Conservation (phyloP, 2,888 invertebrate species). For the Oconnorella tubifera region DNA sequence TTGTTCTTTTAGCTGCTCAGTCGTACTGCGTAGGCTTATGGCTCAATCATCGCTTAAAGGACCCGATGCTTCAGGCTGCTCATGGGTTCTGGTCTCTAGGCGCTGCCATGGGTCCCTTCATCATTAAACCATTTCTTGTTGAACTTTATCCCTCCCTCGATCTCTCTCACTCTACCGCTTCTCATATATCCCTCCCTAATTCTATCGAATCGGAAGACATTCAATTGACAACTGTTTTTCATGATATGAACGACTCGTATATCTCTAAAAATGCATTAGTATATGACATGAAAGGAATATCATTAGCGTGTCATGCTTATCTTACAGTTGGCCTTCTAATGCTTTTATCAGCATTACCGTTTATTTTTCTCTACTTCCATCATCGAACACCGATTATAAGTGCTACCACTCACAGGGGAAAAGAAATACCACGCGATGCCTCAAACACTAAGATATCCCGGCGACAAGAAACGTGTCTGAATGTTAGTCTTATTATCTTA, state of each 20-base stretch:
- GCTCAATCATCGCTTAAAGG: conserved; percentile 16
- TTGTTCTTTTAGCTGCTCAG: conserved; percentile 25
- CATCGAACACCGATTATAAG: background rate
- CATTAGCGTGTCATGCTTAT: conserved; percentile 17
- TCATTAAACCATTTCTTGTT: conserved; percentile 24
- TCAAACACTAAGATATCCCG: background rate
- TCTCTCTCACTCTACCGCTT: background rate
- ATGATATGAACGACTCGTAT: no score
- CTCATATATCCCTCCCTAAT: background rate
- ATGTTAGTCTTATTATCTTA: conserved; percentile 9
- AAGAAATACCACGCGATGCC: background rate
- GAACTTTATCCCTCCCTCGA: conserved; percentile 9
- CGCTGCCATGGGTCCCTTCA: conserved; percentile 24
- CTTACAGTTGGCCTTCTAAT: conserved; percentile 16
- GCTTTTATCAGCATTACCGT: conserved; percentile 7
- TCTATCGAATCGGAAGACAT: background rate
- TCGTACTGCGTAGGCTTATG: conserved; percentile 25
- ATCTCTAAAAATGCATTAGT: no score
- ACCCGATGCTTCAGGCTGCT: conserved; percentile 20
- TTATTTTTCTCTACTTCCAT: conserved; percentile 9
- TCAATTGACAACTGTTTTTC: background rate
- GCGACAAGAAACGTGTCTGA: background rate
- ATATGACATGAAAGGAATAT: no score
- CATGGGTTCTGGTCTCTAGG: conserved; percentile 28
- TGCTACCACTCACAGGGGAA: no score